phyloP scores from a whole-genome alignment of 2,888 invertebrate species.

The Diplazon laetatorius region DNA sequence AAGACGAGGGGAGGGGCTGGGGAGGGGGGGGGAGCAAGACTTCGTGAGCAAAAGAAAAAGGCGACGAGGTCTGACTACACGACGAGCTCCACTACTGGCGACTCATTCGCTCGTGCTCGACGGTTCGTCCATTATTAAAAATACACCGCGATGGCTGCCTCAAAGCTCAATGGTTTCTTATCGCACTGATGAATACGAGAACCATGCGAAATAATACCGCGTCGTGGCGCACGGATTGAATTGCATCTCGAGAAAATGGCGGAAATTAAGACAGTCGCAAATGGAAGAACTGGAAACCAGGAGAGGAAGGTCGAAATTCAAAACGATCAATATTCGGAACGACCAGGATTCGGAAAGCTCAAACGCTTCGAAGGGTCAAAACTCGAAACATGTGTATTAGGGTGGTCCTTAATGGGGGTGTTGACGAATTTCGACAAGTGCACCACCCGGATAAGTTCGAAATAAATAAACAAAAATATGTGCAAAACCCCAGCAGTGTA shows the following conservation, averaged over 20 bases:
- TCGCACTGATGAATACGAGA: slow-evolving; percentile 7
- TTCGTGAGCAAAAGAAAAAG: slow-evolving; percentile 6
- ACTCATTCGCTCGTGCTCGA: not conserved
- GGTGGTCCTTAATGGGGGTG: too few species aligned
- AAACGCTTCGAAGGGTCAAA: too few species aligned
- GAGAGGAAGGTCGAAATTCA: slow-evolving; percentile 9
- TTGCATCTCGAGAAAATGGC: slow-evolving; percentile 21
- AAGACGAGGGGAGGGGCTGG: not conserved
- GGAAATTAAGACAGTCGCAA: not conserved
- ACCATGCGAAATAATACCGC: slow-evolving; percentile 1
- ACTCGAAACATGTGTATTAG: not conserved
- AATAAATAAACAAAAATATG: too few species aligned
- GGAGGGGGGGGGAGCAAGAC: not conserved
- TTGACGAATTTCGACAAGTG: too few species aligned
- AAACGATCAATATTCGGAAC: too few species aligned
- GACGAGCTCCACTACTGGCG: slow-evolving; percentile 42
- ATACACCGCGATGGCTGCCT: not conserved
- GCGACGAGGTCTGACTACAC: slow-evolving; percentile 45
- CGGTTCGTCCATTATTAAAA: slow-evolving; percentile 12
- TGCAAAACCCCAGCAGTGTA: too few species aligned
- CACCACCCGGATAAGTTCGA: too few species aligned
- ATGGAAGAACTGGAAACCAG: not conserved
- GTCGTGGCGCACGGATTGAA: too few species aligned
- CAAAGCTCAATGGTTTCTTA: slow-evolving; percentile 26
- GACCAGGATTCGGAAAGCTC: too few species aligned